Conservation (phyloP, 2,797 vertebrate species). For the Bothrops alternatus region DNA sequence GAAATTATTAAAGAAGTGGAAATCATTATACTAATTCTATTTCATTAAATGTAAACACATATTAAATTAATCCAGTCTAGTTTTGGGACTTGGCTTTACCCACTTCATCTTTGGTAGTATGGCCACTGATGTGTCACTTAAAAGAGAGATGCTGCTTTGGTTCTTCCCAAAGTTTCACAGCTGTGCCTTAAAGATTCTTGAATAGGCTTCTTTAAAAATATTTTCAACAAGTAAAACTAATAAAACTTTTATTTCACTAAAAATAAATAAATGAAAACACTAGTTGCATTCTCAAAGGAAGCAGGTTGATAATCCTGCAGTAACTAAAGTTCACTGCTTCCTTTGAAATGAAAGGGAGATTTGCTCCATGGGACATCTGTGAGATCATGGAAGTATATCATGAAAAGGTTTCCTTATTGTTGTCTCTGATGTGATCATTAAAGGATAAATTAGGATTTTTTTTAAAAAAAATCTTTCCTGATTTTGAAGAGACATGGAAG, state of each 20-base stretch:
- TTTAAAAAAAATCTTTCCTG: neutral
- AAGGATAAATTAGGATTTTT: slow-evolving; percentile 28
- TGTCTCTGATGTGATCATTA: slow-evolving; percentile 35
- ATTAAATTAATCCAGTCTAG: neutral
- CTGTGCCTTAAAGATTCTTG: neutral
- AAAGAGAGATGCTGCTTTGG: neutral
- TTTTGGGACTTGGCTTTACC: neutral
- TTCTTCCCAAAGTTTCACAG: neutral
- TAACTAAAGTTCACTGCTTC: slow-evolving; percentile 14
- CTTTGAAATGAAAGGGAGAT: slow-evolving; percentile 32
- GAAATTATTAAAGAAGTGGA: neutral
- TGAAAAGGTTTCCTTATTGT: slow-evolving; percentile 14
- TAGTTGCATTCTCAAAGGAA: neutral
- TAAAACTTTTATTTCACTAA: neutral
- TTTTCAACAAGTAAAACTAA: neutral
- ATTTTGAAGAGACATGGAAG: slow-evolving; percentile 15
- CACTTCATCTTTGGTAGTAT: neutral
- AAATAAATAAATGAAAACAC: neutral
- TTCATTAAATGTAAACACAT: neutral
- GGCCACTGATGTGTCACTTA: neutral
- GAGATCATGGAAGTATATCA: slow-evolving; percentile 24
- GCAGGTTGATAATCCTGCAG: slow-evolving; percentile 6
- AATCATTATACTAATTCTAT: neutral
- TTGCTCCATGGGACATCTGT: neutral
- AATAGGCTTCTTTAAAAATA: neutral